A percentile compares a stretch with the other conserved stretches of the same genome.
These are phyloP conservation scores for Callionymus lyra DNA, from an alignment of 2,113 vertebrate species.

Conservation along the genomic window DNA sequence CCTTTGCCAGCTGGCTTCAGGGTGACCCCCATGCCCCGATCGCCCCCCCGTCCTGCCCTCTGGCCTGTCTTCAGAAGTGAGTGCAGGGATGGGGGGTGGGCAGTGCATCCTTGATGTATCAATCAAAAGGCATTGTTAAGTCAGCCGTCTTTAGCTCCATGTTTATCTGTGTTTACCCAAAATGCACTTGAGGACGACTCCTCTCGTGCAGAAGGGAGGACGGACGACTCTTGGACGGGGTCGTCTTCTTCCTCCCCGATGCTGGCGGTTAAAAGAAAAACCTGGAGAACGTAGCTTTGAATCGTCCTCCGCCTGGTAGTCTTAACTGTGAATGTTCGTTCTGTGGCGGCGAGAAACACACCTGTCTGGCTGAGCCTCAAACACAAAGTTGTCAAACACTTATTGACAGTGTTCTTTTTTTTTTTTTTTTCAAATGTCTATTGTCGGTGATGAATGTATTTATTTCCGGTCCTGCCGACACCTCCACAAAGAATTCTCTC, in stretches of 20 bases:
- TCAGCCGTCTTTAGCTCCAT: slow-evolving; percentile 36
- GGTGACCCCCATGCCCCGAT: slow-evolving; percentile 52
- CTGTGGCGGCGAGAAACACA: slow-evolving; percentile 51
- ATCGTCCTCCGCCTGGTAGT: slow-evolving; percentile 48
- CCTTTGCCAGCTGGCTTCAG: slow-evolving; percentile 59
- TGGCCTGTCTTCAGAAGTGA: slow-evolving; percentile 55
- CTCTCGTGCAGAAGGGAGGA: slow-evolving; percentile 28
- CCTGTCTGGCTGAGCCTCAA: slow-evolving; percentile 77
- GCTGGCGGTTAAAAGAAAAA: slow-evolving; percentile 33
- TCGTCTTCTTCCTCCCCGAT: slow-evolving; percentile 23
- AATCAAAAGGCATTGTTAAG: slow-evolving; percentile 61
- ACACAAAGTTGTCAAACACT: slow-evolving; percentile 91
- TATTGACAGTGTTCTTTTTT: slow-evolving; percentile 92
- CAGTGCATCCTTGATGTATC: slow-evolving; percentile 50
- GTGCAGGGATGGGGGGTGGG: slow-evolving; percentile 21
- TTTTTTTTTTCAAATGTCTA: slow-evolving; percentile 77
- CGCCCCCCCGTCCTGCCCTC: slow-evolving; percentile 48
- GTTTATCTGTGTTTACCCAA: slow-evolving; percentile 46
- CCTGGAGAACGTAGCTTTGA: slow-evolving; percentile 45
- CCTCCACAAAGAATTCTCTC: slow-evolving; percentile 74
- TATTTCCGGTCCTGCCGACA: slow-evolving; percentile 87
- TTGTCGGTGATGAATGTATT: slow-evolving; percentile 98
- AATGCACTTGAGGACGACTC: slow-evolving; percentile 45
- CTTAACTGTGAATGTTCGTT: slow-evolving; percentile 65
- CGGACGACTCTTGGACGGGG: slow-evolving; percentile 26